Evolutionary conservation across 2,888 invertebrate species (phyloP), one percentile per base, ranked within the genome.

Genomic region (Tupiocoris notatus): DNA sequence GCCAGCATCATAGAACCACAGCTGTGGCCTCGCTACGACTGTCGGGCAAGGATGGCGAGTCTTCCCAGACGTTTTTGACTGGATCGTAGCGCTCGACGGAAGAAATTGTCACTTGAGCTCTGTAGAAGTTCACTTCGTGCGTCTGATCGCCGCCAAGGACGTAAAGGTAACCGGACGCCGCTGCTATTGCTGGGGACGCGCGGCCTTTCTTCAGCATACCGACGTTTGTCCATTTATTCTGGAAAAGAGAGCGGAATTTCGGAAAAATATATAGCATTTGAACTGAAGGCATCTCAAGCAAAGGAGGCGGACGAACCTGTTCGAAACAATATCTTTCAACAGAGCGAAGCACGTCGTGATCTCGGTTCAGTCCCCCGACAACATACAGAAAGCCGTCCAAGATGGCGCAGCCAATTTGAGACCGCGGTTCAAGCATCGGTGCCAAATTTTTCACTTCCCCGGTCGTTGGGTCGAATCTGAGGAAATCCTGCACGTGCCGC

Each of bases 321-420:
- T 92, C 89, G 81, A 93, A 92, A 79, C 88, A 91, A 84, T 93
- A 94, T 84, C 91, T 86, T 84, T 94, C 94, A 7, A 95, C 95
- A 1, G 92, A 91, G 80, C 89, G 88, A 59, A 96, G 88, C 74
- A 94, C 92, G 81, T 91, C 91, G 79, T 91, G 89, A 78, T 91
- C 88, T 80, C 91, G 92, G 83, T 92, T 93, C 83, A 92, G 94
- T 1, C 96, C 96, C 18, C 96, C 96, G 64, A 96, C 91, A 17
- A 92, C 94, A 84, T 96, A 96, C 67, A 96, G 87, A 82, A 89
- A 89, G 80, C 91, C 90, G 83, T 92, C 92, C 56, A 95, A 86
- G 73, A 94, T 91, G n/a, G 93, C 91, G 68, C 94, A 92, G 58
- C 95, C 95, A 87, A 95, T 92, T 86, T 96, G 95, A 78, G 92